These are phyloP conservation scores for Equus quagga DNA, from an alignment of 2,113 vertebrate species.

Conservation along the genomic window DNA sequence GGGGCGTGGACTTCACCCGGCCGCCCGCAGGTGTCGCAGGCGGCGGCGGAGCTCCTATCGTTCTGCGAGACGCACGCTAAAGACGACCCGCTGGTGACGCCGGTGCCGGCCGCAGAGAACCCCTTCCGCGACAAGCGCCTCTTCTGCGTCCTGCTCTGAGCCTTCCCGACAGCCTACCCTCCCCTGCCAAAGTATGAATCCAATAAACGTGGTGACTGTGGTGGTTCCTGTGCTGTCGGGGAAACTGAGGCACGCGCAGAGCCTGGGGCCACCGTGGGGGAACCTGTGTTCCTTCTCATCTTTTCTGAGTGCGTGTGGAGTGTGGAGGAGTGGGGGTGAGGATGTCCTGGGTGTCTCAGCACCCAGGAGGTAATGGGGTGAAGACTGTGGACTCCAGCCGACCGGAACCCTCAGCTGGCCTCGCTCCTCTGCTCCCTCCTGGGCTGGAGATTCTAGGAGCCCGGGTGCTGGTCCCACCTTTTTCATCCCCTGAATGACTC, in stretches of 20 bases:
- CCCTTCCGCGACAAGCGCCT: conserved; percentile 90
- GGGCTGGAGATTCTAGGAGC: background rate
- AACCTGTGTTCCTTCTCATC: background rate
- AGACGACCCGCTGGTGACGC: conserved; percentile 91
- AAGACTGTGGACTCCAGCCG: background rate
- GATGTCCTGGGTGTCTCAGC: background rate
- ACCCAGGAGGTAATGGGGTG: background rate
- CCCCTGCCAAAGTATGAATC: background rate
- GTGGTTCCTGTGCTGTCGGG: background rate
- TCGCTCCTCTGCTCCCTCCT: background rate
- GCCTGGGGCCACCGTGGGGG: background rate
- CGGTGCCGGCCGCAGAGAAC: conserved; percentile 91
- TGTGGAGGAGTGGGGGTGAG: background rate
- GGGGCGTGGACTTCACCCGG: fast-evolving
- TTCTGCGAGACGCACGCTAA: conserved; percentile 93
- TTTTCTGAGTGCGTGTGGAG: background rate
- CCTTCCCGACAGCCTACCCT: background rate
- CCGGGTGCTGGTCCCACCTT: too few species aligned
- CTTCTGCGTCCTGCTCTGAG: conserved; percentile 92
- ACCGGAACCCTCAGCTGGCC: background rate
- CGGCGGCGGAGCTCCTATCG: conserved; percentile 92
- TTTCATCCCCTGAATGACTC: background rate
- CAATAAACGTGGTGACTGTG: conserved; percentile 71
- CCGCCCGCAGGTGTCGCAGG: conserved; percentile 91
- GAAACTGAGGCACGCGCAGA: background rate